phyloP scores from a whole-genome alignment of 2,888 invertebrate genomes.

The Apamea sordens region DNA sequence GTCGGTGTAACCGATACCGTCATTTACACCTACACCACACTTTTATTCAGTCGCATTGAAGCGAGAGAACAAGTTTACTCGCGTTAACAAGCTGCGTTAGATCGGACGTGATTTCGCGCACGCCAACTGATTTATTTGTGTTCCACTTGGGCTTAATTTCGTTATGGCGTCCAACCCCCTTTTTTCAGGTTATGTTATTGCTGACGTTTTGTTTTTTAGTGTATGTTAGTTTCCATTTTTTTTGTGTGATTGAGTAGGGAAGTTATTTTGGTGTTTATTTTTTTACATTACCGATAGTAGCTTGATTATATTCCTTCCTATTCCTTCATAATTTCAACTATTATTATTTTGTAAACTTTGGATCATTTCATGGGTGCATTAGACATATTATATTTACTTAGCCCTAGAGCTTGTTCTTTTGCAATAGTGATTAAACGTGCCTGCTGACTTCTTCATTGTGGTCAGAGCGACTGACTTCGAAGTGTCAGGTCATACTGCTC shows the following conservation, averaged over 20 bases:
- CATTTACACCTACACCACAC: constrained; percentile 50
- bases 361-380: background rate
- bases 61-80: constrained; percentile 79
- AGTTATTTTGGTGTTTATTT: constrained; percentile 18
- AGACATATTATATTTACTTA: background rate
- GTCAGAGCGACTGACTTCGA: background rate
- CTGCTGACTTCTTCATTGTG: background rate
- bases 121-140: constrained; percentile 85
- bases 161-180: constrained; percentile 60
- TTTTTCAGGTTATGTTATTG: constrained; percentile 64
- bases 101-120: constrained; percentile 82
- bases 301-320: background rate
- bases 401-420: background rate
- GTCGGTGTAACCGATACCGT: background rate
- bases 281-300: background rate
- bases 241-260: constrained; percentile 32
- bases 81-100: constrained; percentile 86
- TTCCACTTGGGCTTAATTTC: constrained; percentile 75
- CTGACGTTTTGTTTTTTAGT: constrained; percentile 62
- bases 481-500: background rate
- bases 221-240: constrained; percentile 27
- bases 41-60: constrained; percentile 50
- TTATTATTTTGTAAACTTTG: background rate
- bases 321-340: too few species aligned
- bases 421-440: background rate